phyloP scores from a whole-genome alignment of 1,140 invertebrate genomes.

The Idris sp. region DNA sequence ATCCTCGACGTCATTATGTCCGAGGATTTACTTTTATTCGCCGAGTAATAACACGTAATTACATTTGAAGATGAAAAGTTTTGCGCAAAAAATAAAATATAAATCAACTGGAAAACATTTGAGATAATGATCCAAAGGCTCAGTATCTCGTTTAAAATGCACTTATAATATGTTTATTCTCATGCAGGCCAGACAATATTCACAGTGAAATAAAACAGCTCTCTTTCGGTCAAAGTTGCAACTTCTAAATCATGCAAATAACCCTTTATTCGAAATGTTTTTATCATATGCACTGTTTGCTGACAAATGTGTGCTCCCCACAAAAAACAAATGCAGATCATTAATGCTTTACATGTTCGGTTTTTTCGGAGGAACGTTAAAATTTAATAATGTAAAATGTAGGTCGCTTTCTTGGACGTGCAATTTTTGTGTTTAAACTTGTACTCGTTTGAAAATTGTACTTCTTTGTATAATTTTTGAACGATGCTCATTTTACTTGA shows the following conservation, averaged over 20 bases:
- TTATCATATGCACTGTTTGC: no score
- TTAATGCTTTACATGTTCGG: no score
- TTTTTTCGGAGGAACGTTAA: no score
- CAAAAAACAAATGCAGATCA: no score
- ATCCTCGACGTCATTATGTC: conserved; percentile 41
- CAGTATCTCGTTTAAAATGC: no score
- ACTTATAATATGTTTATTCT: no score
- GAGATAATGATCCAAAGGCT: neutral
- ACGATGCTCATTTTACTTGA: neutral
- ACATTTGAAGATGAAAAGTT: conserved; percentile 19
- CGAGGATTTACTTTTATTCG: conserved; percentile 39
- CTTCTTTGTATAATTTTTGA: neutral
- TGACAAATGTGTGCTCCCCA: no score
- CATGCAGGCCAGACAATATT: no score
- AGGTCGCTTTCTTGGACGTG: conserved; percentile 10
- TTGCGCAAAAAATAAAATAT: conserved; percentile 25
- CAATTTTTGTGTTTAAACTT: conserved; percentile 14
- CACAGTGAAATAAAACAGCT: no score
- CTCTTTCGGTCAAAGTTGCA: no score
- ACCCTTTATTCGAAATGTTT: no score
- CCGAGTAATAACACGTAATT: conserved; percentile 47
- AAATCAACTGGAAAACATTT: conserved; percentile 13
- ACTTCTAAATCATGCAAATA: no score
- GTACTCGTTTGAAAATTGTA: neutral
- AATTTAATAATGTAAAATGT: conserved; percentile 23